These are phyloP conservation scores for Parus major DNA, from an alignment of 2,113 vertebrate species.

Conservation along the genomic window DNA sequence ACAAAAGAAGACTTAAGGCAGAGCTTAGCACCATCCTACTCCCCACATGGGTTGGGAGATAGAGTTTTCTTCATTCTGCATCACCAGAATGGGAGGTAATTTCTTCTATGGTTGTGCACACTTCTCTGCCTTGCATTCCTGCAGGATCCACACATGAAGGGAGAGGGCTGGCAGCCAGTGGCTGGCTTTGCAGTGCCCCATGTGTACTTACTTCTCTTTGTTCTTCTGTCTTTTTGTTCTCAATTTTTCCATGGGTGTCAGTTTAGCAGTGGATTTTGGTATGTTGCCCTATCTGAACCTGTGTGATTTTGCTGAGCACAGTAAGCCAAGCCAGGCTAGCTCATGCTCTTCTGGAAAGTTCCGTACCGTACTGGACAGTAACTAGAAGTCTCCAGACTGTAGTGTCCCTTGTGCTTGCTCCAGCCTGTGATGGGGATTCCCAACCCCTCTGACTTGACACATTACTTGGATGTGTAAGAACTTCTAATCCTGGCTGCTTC, in stretches of 20 bases:
- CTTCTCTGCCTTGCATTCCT: background rate
- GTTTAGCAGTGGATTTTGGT: background rate
- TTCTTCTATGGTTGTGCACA: background rate
- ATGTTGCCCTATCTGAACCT: background rate
- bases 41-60: background rate
- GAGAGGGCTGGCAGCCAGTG: background rate
- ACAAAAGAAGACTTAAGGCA: background rate
- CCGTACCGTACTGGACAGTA: background rate
- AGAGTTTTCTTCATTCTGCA: background rate
- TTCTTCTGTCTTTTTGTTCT: background rate
- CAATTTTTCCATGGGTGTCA: background rate
- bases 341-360: background rate
- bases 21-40: background rate
- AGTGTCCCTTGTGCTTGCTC: background rate
- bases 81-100: background rate
- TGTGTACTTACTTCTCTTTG: background rate
- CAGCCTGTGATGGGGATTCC: background rate
- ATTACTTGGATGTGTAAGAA: fast-evolving
- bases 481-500: background rate
- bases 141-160: too few species aligned
- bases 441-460: background rate
- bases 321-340: background rate
- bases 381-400: background rate
- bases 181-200: background rate
- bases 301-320: background rate